Percentiles rank a stretch among this genome's conserved stretches.
Conservation (phyloP, 2,888 invertebrate genomes). For the Philereme vetulata region DNA sequence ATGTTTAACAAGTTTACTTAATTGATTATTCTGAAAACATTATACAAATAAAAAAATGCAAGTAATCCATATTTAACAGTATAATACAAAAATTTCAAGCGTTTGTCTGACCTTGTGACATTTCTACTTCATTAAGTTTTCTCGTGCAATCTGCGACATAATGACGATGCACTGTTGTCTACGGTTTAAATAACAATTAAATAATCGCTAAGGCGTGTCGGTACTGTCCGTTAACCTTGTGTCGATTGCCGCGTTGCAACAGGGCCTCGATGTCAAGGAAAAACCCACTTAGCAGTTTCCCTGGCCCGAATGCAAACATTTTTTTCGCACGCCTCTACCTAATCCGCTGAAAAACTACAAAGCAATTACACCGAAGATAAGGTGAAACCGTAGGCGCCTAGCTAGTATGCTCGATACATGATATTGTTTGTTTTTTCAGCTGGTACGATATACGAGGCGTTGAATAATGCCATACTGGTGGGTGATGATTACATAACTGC, state of each 20-base stretch:
- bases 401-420: conserved; percentile 19
- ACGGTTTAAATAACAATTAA: conserved; percentile 79
- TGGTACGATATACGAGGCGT: conserved; percentile 56
- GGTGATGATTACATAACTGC: conserved; percentile 70
- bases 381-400: conserved; percentile 31
- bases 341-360: conserved; percentile 35
- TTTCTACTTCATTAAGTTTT: conserved; percentile 45
- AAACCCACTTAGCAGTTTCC: conserved; percentile 81
- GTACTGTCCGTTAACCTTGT: conserved; percentile 69
- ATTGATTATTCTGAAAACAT: conserved; percentile 41
- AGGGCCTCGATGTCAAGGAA: conserved; percentile 81
- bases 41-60: too few species aligned
- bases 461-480: conserved; percentile 57
- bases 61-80: too few species aligned
- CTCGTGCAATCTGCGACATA: conserved; percentile 50
- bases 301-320: conserved; percentile 68
- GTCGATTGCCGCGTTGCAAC: conserved; percentile 79
- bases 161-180: conserved; percentile 62
- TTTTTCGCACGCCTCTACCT: conserved; percentile 51
- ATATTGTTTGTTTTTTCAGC: conserved; percentile 39
- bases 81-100: too few species aligned
- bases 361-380: conserved; percentile 23
- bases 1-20: conserved; percentile 51
- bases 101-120: conserved; percentile 14
- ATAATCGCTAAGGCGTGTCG: conserved; percentile 82